phyloP scores from a whole-genome alignment of 2,888 invertebrate genomes.

The Melanchra persicariae region DNA sequence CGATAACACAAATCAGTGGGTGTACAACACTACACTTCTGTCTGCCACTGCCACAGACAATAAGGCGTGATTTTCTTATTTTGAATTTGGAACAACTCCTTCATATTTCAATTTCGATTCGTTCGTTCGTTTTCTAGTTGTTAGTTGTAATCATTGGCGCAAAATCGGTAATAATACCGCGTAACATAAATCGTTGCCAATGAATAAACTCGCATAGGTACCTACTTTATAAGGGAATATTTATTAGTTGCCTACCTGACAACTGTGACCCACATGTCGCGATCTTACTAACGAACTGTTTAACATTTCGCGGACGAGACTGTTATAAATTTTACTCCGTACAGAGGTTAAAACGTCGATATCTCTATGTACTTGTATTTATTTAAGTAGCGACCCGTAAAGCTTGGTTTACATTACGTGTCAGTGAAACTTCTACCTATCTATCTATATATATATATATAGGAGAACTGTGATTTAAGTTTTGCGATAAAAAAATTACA shows the following conservation, averaged over 20 bases:
- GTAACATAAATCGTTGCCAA: slow-evolving; percentile 47
- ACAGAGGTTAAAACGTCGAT: slow-evolving; percentile 72
- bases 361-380: slow-evolving; percentile 50
- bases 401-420: slow-evolving; percentile 22
- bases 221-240: slow-evolving; percentile 64
- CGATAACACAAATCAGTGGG: slow-evolving; percentile 14
- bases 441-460: too few relatives aligned
- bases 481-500: background rate
- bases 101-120: slow-evolving; percentile 36
- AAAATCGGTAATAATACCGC: slow-evolving; percentile 50
- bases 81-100: slow-evolving; percentile 24
- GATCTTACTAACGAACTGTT: slow-evolving; percentile 76
- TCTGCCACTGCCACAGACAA: background rate
- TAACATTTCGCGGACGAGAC: slow-evolving; percentile 76
- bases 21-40: slow-evolving; percentile 34
- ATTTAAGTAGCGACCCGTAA: slow-evolving; percentile 35
- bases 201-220: slow-evolving; percentile 57
- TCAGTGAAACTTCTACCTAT: too few relatives aligned
- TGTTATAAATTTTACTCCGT: slow-evolving; percentile 74
- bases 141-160: slow-evolving; percentile 32
- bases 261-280: slow-evolving; percentile 65
- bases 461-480: background rate
- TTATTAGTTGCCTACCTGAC: slow-evolving; percentile 59
- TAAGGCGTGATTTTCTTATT: slow-evolving; percentile 24
- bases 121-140: slow-evolving; percentile 27